phyloP scores from a whole-genome alignment of 2,888 invertebrate genomes.

The Ochropleura leucogaster region DNA sequence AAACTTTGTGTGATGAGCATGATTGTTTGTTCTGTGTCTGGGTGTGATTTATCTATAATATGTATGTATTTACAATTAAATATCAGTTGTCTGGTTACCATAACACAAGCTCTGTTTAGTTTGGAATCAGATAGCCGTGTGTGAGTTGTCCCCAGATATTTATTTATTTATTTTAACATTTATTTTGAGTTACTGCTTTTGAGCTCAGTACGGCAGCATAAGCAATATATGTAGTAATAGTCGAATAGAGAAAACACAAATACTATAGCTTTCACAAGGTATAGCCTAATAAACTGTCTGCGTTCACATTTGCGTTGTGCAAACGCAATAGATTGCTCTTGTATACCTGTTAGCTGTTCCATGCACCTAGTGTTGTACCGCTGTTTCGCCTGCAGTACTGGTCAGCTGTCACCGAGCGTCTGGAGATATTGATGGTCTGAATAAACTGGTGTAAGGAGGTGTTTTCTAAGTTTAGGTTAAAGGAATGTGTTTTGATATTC shows the following conservation, averaged over 20 bases:
- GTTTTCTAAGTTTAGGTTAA: not conserved
- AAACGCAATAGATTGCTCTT: conserved; percentile 56
- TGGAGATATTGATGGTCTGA: conserved; percentile 23
- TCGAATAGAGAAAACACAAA: conserved; percentile 42
- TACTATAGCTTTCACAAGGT: conserved; percentile 35
- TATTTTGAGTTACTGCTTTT: too few species aligned
- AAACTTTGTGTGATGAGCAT: too few species aligned
- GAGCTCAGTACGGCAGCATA: too few species aligned
- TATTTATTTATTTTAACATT: too few species aligned
- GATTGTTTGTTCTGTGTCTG: too few species aligned
- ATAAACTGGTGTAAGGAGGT: not conserved
- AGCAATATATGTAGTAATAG: conserved; percentile 21
- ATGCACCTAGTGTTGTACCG: conserved; percentile 32
- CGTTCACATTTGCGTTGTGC: conserved; percentile 50
- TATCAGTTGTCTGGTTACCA: too few species aligned
- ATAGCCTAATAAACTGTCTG: conserved; percentile 43
- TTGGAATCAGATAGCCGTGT: too few species aligned
- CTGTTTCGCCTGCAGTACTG: conserved; percentile 29
- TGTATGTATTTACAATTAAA: too few species aligned
- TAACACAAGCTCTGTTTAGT: too few species aligned
- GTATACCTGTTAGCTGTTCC: conserved; percentile 47
- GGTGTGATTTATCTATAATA: too few species aligned
- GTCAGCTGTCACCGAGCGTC: conserved; percentile 33
- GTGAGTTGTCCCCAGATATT: too few species aligned
- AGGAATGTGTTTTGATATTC: not conserved